A percentile compares a stretch with the other conserved stretches of the same genome.
Conservation (phyloP, 2,888 invertebrate species). For the Pilophorus perplexus region DNA sequence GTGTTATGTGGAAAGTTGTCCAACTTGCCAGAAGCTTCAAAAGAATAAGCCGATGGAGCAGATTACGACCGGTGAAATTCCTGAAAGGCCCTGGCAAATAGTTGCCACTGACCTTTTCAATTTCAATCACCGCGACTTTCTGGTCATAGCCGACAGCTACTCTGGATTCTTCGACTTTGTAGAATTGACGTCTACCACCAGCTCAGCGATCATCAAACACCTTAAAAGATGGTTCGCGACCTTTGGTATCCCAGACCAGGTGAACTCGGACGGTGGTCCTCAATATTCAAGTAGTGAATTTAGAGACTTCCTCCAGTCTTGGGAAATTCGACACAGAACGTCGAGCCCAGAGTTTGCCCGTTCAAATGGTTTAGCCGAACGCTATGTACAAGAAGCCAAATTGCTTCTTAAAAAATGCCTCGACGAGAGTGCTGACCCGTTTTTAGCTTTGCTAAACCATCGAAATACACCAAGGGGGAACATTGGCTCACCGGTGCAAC, state of each 20-base stretch:
- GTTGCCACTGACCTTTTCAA: slow-evolving; percentile 17
- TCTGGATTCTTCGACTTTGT: slow-evolving; percentile 24
- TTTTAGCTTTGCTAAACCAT: no score
- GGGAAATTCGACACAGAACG: not conserved
- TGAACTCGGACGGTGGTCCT: not conserved
- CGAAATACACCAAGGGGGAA: no score
- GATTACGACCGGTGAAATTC: not conserved
- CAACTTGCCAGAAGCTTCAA: not conserved
- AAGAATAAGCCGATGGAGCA: not conserved
- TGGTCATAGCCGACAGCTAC: slow-evolving; percentile 9
- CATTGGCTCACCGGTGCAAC: no score
- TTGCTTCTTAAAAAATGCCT: slow-evolving; percentile 10
- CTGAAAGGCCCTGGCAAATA: slow-evolving; percentile 7
- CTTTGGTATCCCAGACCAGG: not conserved
- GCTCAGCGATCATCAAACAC: not conserved
- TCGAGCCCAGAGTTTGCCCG: not conserved
- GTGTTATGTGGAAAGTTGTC: not conserved
- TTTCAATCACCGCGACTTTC: not conserved
- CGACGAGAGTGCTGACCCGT: slow-evolving; percentile 9
- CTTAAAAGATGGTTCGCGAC: slow-evolving; percentile 1
- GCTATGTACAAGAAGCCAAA: slow-evolving; percentile 1
- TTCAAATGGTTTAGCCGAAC: slow-evolving; percentile 1
- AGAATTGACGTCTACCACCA: not conserved
- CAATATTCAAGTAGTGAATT: not conserved
- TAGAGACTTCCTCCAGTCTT: not conserved